phyloP scores from a whole-genome alignment of 2,113 vertebrate genomes.

The Dolichotis patagonum region DNA sequence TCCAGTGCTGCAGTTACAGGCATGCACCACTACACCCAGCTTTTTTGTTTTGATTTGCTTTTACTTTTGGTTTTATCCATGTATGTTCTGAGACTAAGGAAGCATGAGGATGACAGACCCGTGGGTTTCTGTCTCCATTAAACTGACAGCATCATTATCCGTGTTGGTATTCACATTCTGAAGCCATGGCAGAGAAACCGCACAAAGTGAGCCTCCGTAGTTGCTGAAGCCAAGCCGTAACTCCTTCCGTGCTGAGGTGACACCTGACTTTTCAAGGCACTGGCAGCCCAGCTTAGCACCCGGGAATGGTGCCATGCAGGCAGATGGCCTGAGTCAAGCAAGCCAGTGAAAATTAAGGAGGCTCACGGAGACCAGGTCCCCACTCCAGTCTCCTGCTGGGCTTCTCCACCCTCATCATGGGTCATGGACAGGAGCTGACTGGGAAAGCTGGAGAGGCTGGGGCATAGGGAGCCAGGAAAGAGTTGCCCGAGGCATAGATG shows the following conservation, averaged over 20 bases:
- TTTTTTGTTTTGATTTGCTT: neutral
- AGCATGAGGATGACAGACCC: too few species aligned
- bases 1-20: neutral
- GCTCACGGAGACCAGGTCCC: neutral
- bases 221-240: neutral
- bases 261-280: neutral
- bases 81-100: neutral
- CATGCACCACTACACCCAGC: neutral
- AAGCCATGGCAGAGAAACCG: neutral
- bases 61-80: neutral
- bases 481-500: neutral
- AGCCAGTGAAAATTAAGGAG: neutral
- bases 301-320: slow-evolving; percentile 64
- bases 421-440: neutral
- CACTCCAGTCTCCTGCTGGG: neutral
- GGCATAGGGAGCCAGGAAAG: neutral
- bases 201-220: neutral
- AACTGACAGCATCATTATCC: neutral
- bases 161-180: rapidly evolving
- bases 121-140: neutral
- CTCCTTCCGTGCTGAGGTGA: neutral
- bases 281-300: neutral
- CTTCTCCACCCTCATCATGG: too few species aligned
- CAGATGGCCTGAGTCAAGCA: slow-evolving; percentile 73
- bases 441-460: neutral